Conservation (phyloP, 2,888 invertebrate species). For the Ophioninae sp. region DNA sequence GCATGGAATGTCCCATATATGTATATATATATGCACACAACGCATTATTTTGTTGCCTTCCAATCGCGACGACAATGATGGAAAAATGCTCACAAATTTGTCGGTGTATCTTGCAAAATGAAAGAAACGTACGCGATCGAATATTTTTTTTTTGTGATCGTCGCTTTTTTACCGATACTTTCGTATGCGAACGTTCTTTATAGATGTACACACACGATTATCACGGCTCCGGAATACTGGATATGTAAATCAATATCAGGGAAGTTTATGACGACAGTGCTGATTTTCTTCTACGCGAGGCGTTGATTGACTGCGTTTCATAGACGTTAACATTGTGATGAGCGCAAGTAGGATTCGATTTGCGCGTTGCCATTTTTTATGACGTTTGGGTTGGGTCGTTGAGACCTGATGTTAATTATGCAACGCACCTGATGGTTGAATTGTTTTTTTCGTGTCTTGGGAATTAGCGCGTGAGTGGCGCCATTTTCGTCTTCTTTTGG, state of each 20-base stretch:
- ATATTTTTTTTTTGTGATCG: slow-evolving; percentile 1
- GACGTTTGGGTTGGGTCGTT: not conserved
- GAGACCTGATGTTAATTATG: not conserved
- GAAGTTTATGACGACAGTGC: no score
- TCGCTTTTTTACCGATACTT: not conserved
- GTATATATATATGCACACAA: not conserved
- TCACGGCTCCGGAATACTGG: no score
- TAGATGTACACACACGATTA: not conserved
- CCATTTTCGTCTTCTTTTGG: not conserved
- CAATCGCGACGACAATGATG: slow-evolving; percentile 38
- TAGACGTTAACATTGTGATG: not conserved
- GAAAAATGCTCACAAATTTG: slow-evolving; percentile 46
- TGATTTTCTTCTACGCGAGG: no score
- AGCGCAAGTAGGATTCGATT: not conserved
- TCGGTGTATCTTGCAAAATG: slow-evolving; percentile 34
- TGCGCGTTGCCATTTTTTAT: not conserved
- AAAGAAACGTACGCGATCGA: slow-evolving; percentile 17
- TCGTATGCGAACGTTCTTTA: not conserved
- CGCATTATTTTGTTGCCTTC: not conserved
- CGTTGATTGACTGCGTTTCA: not conserved
- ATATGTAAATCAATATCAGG: no score
- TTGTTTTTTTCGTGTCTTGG: not conserved
- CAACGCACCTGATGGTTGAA: not conserved
- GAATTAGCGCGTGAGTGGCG: not conserved
- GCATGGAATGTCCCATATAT: no score